phyloP scores from a whole-genome alignment of 2,888 invertebrate genomes.

The Timema podura region DNA sequence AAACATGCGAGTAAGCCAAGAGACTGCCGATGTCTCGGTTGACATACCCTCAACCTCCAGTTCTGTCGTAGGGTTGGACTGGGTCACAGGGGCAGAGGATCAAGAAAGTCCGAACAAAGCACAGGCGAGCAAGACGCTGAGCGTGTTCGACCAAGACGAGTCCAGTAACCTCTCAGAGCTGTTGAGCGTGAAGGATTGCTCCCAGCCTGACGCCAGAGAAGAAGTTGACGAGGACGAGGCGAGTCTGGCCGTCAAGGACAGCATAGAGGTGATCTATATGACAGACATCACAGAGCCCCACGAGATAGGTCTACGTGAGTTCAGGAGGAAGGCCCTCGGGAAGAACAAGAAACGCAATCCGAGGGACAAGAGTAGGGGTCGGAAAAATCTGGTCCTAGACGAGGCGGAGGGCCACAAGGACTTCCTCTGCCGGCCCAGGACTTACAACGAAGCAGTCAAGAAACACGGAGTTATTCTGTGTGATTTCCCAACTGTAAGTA shows the following conservation, averaged over 20 bases:
- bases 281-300: background rate
- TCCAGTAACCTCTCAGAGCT: background rate
- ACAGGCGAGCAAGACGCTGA: too few relatives aligned
- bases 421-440: slow-evolving; percentile 31
- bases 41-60: too few relatives aligned
- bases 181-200: background rate
- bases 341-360: background rate
- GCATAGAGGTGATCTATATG: slow-evolving; percentile 13
- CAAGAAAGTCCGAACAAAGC: too few relatives aligned
- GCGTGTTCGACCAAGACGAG: too few relatives aligned
- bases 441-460: slow-evolving; percentile 40
- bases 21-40: too few relatives aligned
- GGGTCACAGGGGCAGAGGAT: too few relatives aligned
- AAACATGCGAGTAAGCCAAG: too few relatives aligned
- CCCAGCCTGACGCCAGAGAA: background rate
- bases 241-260: slow-evolving; percentile 8
- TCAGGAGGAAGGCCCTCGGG: background rate
- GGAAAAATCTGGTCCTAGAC: background rate
- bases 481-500: slow-evolving; percentile 36
- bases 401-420: background rate
- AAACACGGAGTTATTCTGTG: slow-evolving; percentile 42
- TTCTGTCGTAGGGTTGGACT: too few relatives aligned
- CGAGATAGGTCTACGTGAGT: background rate
- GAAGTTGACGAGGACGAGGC: too few relatives aligned
- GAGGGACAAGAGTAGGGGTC: background rate